Evolutionary conservation across 2,113 vertebrate genomes (phyloP).

Genomic region (Sylvietta virens): DNA sequence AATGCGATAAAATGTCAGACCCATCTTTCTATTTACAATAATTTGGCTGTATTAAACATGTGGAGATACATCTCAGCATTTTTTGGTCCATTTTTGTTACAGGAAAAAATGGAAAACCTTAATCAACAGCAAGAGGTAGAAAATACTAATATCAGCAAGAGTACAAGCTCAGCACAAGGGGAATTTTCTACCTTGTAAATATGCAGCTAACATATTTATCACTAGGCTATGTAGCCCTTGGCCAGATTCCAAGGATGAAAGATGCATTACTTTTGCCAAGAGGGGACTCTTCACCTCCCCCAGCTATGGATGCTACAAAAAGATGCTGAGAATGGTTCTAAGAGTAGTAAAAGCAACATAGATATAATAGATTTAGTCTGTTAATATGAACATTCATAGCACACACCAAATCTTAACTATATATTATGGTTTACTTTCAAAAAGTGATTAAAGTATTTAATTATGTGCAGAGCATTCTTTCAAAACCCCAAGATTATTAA

Average conservation of each 20-base stretch:
- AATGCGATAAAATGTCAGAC: background rate
- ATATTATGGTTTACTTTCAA: background rate
- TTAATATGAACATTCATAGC: background rate
- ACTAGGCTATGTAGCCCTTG: background rate
- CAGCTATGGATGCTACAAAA: background rate
- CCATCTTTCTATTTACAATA: background rate
- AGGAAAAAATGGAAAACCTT: background rate
- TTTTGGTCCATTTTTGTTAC: background rate
- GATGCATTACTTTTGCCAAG: background rate
- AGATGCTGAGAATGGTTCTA: background rate
- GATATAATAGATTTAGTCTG: background rate
- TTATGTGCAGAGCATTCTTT: background rate
- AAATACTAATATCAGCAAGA: slow-evolving; percentile 5
- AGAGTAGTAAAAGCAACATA: background rate
- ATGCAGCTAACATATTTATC: slow-evolving; percentile 12
- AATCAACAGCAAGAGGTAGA: background rate
- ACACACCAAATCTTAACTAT: background rate
- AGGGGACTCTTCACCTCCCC: background rate
- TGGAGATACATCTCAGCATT: background rate
- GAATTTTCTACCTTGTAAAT: slow-evolving; percentile 8
- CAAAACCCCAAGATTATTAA: background rate
- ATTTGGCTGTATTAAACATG: background rate
- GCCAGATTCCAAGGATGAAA: slow-evolving; percentile 2
- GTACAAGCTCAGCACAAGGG: background rate
- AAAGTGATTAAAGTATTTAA: background rate